phyloP scores from a whole-genome alignment of 2,888 invertebrate species.

The Uloborus plumipes region DNA sequence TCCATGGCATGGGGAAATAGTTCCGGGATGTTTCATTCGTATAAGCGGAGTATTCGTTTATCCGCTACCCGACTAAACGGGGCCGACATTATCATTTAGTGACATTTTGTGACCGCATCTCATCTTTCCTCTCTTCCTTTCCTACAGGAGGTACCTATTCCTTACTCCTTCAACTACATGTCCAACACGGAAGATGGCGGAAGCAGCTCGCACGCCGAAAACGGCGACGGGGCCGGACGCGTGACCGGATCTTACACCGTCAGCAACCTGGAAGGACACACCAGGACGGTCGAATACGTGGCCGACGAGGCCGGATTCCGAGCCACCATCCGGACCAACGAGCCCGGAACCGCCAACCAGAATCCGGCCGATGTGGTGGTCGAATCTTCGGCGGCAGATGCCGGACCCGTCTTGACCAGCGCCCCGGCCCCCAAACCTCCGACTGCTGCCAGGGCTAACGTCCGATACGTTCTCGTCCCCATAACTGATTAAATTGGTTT shows the following conservation, averaged over 20 bases:
- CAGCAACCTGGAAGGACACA: constrained; percentile 64
- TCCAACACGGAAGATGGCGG: constrained; percentile 55
- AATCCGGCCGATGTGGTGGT: constrained; percentile 48
- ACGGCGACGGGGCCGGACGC: constrained; percentile 62
- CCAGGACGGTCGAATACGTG: constrained; percentile 65
- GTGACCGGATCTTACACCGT: constrained; percentile 65
- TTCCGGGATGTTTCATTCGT: no score
- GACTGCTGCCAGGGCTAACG: neutral
- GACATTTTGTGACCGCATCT: no score
- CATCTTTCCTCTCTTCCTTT: no score
- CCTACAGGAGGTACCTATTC: constrained; percentile 21
- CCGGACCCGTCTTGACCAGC: constrained; percentile 32
- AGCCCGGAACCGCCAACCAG: constrained; percentile 63
- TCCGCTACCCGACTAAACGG: no score
- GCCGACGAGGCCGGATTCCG: constrained; percentile 66
- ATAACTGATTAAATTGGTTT: constrained; percentile 1
- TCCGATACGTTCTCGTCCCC: constrained; percentile 43
- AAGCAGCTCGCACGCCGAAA: constrained; percentile 47
- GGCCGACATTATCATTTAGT: no score
- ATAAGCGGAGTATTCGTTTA: no score
- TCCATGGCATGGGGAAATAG: no score
- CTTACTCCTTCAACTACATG: constrained; percentile 59
- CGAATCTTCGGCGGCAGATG: constrained; percentile 23
- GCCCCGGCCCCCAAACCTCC: constrained; percentile 24
- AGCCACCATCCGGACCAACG: constrained; percentile 65